Evolutionary conservation across 2,797 vertebrate species (phyloP).

Genomic region (Calcarius lapponicus): DNA sequence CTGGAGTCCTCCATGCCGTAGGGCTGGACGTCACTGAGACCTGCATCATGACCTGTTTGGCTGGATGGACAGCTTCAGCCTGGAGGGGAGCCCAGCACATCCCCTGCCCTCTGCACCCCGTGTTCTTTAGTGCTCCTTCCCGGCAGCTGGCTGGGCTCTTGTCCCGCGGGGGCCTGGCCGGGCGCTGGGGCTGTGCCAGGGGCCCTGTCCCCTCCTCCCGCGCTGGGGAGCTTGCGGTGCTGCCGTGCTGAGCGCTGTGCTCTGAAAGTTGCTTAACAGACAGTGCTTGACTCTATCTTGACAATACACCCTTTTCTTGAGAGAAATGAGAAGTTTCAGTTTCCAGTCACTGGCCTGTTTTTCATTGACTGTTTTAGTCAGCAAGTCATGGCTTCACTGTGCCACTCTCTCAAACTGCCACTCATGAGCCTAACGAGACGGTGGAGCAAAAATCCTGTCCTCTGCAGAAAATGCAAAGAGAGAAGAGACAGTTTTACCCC

Average conservation of each 20-base stretch:
- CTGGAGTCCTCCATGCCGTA: rapidly evolving
- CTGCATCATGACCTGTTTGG: not conserved
- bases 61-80: not conserved
- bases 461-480: not conserved
- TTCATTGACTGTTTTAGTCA: constrained; percentile 62
- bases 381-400: constrained; percentile 31
- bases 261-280: constrained; percentile 33
- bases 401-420: not conserved
- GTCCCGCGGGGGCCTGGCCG: rapidly evolving
- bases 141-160: not conserved
- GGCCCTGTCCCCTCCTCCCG: rapidly evolving
- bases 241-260: not conserved
- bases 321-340: constrained; percentile 62
- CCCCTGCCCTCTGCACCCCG: not conserved
- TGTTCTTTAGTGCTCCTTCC: not conserved
- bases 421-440: not conserved
- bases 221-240: rapidly evolving
- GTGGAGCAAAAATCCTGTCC: constrained; percentile 26
- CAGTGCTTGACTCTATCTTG: not conserved
- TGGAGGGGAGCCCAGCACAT: not conserved
- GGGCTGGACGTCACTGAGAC: not conserved
- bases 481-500: constrained; percentile 4
- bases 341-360: constrained; percentile 59
- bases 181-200: not conserved
- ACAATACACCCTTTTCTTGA: constrained; percentile 43